phyloP scores from a whole-genome alignment of 2,888 invertebrate genomes.

The Andricus quercusramuli region DNA sequence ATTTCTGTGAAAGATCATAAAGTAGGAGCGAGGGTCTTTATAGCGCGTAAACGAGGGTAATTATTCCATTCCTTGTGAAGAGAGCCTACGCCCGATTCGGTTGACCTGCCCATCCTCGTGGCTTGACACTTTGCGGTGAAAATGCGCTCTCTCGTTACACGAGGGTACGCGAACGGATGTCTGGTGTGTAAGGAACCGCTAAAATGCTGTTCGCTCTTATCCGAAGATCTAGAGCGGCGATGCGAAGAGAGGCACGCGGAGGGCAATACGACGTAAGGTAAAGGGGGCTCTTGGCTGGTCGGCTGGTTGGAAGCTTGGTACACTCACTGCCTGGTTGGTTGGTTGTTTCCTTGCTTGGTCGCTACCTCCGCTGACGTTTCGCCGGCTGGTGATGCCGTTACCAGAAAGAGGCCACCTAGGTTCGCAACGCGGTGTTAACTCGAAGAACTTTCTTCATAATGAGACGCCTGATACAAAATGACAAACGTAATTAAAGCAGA shows the following conservation, averaged over 20 bases:
- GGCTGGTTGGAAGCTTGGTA: constrained; percentile 56
- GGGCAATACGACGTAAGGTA: constrained; percentile 71
- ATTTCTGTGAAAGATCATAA: neutral
- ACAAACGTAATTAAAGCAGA: constrained; percentile 74
- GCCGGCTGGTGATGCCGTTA: constrained; percentile 72
- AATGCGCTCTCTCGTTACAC: constrained; percentile 61
- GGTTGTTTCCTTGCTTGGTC: constrained; percentile 50
- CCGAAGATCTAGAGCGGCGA: constrained; percentile 78
- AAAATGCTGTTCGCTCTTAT: constrained; percentile 79
- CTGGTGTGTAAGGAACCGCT: constrained; percentile 79
- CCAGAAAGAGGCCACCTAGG: constrained; percentile 75
- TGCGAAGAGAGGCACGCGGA: constrained; percentile 77
- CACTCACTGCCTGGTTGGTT: constrained; percentile 41
- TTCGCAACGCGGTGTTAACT: constrained; percentile 67
- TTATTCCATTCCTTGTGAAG: neutral
- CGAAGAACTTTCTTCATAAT: constrained; percentile 73
- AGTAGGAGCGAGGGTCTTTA: neutral
- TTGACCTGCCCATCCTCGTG: constrained; percentile 48
- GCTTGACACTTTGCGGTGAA: constrained; percentile 64
- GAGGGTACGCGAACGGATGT: constrained; percentile 76
- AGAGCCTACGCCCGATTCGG: constrained; percentile 31
- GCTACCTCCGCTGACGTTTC: constrained; percentile 63
- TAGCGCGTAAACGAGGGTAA: constrained; percentile 30
- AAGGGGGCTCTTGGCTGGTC: constrained; percentile 68
- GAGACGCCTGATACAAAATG: constrained; percentile 72